phyloP scores from a whole-genome alignment of 2,113 vertebrate species.

The Cinclus cinclus region DNA sequence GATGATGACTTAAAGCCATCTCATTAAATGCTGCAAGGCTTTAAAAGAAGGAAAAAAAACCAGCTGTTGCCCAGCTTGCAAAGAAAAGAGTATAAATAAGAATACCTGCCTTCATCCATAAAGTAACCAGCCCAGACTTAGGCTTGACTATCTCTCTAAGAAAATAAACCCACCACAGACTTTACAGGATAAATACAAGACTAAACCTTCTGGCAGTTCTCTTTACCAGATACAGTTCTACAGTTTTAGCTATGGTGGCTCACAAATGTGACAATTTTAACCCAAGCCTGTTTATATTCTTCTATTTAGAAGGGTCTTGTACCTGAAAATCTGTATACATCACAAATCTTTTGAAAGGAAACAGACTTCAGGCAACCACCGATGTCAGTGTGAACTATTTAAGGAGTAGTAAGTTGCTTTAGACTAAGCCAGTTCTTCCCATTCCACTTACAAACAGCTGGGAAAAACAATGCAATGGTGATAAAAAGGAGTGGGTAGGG shows the following conservation, averaged over 20 bases:
- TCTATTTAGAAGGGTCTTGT: neutral
- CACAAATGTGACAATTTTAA: neutral
- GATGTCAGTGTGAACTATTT: neutral
- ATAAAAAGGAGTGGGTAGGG: neutral
- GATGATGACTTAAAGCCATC: neutral
- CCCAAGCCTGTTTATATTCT: neutral
- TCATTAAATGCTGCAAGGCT: neutral
- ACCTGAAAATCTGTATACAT: neutral
- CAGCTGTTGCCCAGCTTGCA: neutral
- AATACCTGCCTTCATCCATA: neutral
- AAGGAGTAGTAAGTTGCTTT: neutral
- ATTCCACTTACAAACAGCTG: neutral
- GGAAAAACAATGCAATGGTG: neutral
- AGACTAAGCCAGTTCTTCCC: neutral
- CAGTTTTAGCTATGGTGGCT: neutral
- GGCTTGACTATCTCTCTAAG: neutral
- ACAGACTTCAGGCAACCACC: neutral
- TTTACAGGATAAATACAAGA: neutral
- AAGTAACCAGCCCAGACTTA: neutral
- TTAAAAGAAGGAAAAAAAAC: neutral
- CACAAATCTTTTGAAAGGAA: neutral
- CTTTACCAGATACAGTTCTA: neutral
- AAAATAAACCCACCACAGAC: neutral
- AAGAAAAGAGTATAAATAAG: neutral
- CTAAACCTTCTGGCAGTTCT: neutral